These are phyloP conservation scores for Apis laboriosa DNA, from an alignment of 1,140 invertebrate species.

Conservation along the genomic window DNA sequence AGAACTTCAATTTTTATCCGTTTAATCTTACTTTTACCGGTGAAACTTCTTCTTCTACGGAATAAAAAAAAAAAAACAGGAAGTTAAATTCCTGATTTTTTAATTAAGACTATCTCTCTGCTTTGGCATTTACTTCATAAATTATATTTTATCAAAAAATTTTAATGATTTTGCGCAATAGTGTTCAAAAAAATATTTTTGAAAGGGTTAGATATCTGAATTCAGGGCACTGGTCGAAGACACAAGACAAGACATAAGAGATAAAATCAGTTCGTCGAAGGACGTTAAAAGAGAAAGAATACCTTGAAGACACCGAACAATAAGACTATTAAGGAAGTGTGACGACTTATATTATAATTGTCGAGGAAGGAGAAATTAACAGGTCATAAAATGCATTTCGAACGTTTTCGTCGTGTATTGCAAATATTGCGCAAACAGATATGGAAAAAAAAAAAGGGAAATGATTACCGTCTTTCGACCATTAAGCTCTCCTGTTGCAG, in stretches of 20 bases:
- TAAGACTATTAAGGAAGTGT: slow-evolving; percentile 30
- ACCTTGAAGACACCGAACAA: slow-evolving; percentile 28
- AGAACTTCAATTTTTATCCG: neutral
- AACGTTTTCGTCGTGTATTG: neutral
- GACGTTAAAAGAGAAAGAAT: slow-evolving; percentile 33
- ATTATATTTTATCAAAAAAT: neutral
- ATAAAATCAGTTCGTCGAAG: slow-evolving; percentile 43
- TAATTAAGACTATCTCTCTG: no score
- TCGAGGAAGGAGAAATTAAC: slow-evolving; percentile 5
- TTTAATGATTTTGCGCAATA: neutral
- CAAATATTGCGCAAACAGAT: neutral
- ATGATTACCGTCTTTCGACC: slow-evolving; percentile 83
- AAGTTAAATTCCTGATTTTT: neutral
- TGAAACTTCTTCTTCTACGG: neutral
- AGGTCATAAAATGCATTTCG: neutral
- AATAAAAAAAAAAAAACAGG: no score
- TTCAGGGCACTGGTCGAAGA: no score
- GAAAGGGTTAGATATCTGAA: neutral
- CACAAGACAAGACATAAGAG: neutral
- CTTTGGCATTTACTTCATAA: no score
- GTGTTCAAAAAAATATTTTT: neutral
- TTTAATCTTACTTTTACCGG: neutral
- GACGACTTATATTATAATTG: slow-evolving; percentile 24
- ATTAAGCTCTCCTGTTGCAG: slow-evolving; percentile 84
- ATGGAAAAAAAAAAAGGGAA: neutral